Evolutionary conservation across 2,888 invertebrate genomes (phyloP).

Genomic region (Cheilosia vernalis): DNA sequence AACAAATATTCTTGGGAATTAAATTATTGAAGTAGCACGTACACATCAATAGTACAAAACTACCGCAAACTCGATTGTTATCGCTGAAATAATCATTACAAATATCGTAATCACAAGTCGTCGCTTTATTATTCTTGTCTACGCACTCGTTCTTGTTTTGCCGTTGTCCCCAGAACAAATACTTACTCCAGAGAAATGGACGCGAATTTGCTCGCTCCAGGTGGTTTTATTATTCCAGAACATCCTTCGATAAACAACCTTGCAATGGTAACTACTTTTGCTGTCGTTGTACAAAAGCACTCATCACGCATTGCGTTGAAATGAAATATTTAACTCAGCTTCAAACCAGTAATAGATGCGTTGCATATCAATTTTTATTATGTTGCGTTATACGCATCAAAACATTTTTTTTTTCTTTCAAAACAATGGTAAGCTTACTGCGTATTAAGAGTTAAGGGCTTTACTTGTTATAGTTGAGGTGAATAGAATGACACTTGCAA

Average conservation of each 20-base stretch:
- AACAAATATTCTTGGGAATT: not conserved
- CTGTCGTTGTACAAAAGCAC: conserved; percentile 35
- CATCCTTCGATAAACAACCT: conserved; percentile 57
- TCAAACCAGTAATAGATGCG: conserved; percentile 30
- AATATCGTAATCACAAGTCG: conserved; percentile 56
- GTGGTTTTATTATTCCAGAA: conserved; percentile 58
- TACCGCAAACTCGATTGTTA: conserved; percentile 67
- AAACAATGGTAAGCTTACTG: not conserved
- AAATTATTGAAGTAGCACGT: conserved; percentile 22
- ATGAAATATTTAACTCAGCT: conserved; percentile 45
- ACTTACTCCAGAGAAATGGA: conserved; percentile 2
- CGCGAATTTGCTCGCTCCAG: conserved; percentile 14
- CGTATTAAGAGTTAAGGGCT: not conserved
- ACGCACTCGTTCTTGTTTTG: conserved; percentile 58
- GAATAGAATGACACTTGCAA: too few relatives aligned
- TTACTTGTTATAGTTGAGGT: not conserved
- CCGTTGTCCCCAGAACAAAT: not conserved
- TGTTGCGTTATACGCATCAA: not conserved
- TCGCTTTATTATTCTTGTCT: conserved; percentile 67
- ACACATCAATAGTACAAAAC: conserved; percentile 53
- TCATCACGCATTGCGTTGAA: conserved; percentile 54
- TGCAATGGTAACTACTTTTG: conserved; percentile 45
- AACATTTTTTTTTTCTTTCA: not conserved
- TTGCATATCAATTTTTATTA: conserved; percentile 43
- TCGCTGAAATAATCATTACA: conserved; percentile 52